Percentiles rank a stretch among this genome's conserved stretches.
Evolutionary conservation across 2,113 vertebrate genomes (phyloP).

Genomic region (Hypomesus transpacificus): DNA sequence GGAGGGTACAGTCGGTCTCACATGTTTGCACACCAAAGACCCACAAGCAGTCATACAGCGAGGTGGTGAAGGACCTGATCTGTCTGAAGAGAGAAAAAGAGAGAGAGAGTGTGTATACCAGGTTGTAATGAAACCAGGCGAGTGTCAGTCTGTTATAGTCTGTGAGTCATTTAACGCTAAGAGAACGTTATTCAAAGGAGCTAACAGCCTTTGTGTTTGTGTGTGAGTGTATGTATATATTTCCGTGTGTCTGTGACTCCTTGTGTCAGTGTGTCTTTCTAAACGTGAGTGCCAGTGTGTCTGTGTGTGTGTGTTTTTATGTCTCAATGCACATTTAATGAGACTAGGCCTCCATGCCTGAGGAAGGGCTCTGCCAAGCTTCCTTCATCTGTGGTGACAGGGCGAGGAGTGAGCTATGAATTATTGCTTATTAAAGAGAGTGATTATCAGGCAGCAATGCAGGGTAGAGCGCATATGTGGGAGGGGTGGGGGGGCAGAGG

Average conservation of each 20-base stretch:
- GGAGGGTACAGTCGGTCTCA: constrained; percentile 14
- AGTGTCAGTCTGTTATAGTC: too few species aligned
- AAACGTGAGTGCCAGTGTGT: background rate
- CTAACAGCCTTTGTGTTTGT: background rate
- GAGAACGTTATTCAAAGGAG: too few species aligned
- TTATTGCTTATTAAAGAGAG: constrained; percentile 75
- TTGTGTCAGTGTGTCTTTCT: constrained; percentile 5
- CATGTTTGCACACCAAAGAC: constrained; percentile 37
- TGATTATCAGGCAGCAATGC: constrained; percentile 64
- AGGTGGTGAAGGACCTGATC: constrained; percentile 24
- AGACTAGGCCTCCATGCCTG: constrained; percentile 61
- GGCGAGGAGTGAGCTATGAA: constrained; percentile 62
- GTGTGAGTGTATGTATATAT: constrained; percentile 34
- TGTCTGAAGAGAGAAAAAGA: background rate
- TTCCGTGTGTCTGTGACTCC: background rate
- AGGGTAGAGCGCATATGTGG: constrained; percentile 51
- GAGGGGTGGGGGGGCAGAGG: constrained; percentile 36
- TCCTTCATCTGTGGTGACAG: constrained; percentile 66
- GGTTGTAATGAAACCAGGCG: too few species aligned
- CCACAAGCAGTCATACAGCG: constrained; percentile 31
- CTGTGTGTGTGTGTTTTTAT: constrained; percentile 18
- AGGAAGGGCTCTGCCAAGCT: constrained; percentile 64
- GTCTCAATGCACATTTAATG: constrained; percentile 72
- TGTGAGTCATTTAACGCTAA: too few species aligned
- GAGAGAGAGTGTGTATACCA: background rate